phyloP scores from a whole-genome alignment of 2,888 invertebrate genomes.

The Cryptus viduatorius region DNA sequence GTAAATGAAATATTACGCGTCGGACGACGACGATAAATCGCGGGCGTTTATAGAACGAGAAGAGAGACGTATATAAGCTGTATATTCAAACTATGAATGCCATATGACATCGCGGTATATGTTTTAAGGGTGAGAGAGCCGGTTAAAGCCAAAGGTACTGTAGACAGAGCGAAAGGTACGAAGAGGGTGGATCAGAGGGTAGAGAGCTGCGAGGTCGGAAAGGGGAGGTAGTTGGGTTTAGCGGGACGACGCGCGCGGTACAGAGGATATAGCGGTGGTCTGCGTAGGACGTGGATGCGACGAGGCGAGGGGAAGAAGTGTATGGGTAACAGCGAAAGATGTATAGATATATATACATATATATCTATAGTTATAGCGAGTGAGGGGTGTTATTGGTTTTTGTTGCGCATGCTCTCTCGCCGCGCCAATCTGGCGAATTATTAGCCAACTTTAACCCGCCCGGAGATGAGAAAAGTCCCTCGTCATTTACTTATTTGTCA shows the following conservation, averaged over 20 bases:
- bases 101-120: slow-evolving; percentile 9
- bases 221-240: slow-evolving; percentile 57
- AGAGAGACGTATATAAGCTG: slow-evolving; percentile 45
- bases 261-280: slow-evolving; percentile 35
- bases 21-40: slow-evolving; percentile 39
- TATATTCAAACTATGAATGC: slow-evolving; percentile 28
- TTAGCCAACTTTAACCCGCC: slow-evolving; percentile 81
- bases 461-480: slow-evolving; percentile 76
- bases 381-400: slow-evolving; percentile 82
- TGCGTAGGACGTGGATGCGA: slow-evolving; percentile 25
- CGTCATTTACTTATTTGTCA: slow-evolving; percentile 71
- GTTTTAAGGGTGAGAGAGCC: slow-evolving; percentile 34
- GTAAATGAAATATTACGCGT: neutral
- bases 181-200: slow-evolving; percentile 43
- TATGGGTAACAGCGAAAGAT: slow-evolving; percentile 67
- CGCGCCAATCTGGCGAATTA: slow-evolving; percentile 83
- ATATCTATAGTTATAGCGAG: neutral
- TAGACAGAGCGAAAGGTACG: slow-evolving; percentile 48
- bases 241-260: slow-evolving; percentile 57
- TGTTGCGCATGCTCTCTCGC: slow-evolving; percentile 82
- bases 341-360: neutral
- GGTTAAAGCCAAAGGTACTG: slow-evolving; percentile 37
- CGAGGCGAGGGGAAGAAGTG: slow-evolving; percentile 46
- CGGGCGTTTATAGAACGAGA: slow-evolving; percentile 51
- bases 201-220: slow-evolving; percentile 29